These are phyloP conservation scores for Cebus imitator DNA, from an alignment of 2,113 vertebrate species.

Conservation along the genomic window DNA sequence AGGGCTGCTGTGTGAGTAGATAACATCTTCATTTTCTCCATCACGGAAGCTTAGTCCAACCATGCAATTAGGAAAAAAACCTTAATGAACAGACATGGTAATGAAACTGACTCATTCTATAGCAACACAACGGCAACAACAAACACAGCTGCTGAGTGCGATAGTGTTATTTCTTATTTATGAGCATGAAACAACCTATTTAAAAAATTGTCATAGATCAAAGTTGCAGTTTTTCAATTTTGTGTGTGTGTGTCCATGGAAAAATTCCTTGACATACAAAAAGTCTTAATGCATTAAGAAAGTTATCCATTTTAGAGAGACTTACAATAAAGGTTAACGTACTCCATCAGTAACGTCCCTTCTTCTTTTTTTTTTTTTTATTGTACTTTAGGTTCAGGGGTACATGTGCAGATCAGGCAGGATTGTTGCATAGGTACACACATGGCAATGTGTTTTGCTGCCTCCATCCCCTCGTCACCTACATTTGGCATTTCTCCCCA, in stretches of 20 bases:
- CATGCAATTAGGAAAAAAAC: conserved; percentile 41
- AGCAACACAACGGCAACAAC: neutral
- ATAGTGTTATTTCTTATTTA: neutral
- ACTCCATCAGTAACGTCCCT: rapidly evolving
- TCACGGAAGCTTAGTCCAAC: conserved; percentile 47
- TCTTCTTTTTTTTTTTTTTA: too few species aligned
- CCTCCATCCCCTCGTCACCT: too few species aligned
- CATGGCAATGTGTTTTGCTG: too few species aligned
- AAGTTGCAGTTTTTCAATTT: neutral
- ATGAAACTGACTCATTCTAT: conserved; percentile 47
- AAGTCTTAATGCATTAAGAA: neutral
- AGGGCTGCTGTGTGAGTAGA: neutral
- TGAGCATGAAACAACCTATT: neutral
- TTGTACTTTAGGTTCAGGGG: too few species aligned
- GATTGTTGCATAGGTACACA: too few species aligned
- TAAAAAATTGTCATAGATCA: neutral
- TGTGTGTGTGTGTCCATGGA: neutral
- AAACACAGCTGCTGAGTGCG: neutral
- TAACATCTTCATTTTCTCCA: neutral
- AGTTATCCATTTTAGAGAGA: neutral
- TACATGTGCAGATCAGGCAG: too few species aligned
- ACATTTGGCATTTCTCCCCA: too few species aligned
- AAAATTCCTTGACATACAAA: neutral
- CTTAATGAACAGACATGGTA: conserved; percentile 41
- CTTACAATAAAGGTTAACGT: neutral